Evolutionary conservation across 1,140 invertebrate genomes (phyloP).

Genomic region (Zaprionus lachaisei): DNA sequence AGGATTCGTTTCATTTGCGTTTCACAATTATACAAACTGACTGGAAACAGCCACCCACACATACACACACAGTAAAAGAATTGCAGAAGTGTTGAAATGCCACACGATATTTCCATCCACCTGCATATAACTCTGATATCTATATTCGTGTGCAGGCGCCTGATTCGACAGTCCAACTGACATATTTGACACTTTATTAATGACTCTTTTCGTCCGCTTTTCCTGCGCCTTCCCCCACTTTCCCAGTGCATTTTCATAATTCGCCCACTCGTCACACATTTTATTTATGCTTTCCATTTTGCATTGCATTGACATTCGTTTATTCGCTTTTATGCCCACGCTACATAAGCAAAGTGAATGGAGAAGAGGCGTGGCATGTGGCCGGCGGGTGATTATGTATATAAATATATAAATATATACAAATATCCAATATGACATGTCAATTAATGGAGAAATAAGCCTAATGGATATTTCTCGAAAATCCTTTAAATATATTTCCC

Average conservation of each 20-base stretch:
- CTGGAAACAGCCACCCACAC: constrained; percentile 7
- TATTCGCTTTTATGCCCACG: neutral
- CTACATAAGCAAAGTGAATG: neutral
- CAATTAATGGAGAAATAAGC: neutral
- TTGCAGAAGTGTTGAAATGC: neutral
- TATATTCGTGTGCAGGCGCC: neutral
- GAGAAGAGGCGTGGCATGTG: neutral
- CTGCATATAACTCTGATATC: neutral
- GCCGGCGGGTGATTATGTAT: neutral
- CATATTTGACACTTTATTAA: constrained; percentile 56
- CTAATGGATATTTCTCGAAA: neutral
- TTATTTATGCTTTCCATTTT: neutral
- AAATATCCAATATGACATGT: neutral
- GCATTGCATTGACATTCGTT: neutral
- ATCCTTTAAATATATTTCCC: neutral
- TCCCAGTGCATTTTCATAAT: neutral
- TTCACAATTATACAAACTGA: constrained; percentile 65
- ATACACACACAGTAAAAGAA: constrained; percentile 1
- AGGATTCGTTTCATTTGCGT: constrained; percentile 65
- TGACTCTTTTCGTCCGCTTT: constrained; percentile 10
- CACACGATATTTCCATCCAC: neutral
- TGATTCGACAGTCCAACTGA: constrained; percentile 37
- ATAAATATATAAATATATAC: neutral
- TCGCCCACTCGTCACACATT: neutral
- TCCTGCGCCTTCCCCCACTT: neutral